Evolutionary conservation across 2,113 vertebrate species (phyloP).

Genomic region (Petrocephalus zakoni): DNA sequence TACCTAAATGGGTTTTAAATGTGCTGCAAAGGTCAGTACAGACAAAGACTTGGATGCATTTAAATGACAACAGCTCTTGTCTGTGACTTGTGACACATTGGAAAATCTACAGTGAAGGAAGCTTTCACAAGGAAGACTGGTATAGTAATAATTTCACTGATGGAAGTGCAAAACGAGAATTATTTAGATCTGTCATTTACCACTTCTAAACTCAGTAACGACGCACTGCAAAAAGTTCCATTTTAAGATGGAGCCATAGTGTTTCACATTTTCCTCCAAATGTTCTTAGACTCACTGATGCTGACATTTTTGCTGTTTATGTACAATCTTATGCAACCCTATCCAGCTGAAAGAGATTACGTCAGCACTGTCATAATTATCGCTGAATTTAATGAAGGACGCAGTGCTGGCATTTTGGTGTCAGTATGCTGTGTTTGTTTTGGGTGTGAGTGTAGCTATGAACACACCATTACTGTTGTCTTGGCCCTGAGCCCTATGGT

Average conservation of each 20-base stretch:
- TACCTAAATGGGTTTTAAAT: background rate
- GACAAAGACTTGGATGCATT: background rate
- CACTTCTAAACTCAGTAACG: background rate
- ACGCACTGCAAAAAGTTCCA: background rate
- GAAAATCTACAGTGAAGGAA: background rate
- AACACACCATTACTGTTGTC: background rate
- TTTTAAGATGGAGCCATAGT: background rate
- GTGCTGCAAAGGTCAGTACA: background rate
- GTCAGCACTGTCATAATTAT: background rate
- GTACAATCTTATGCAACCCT: background rate
- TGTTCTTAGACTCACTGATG: background rate
- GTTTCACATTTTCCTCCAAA: background rate
- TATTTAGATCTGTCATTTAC: background rate
- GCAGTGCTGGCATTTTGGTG: background rate
- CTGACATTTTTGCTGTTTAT: background rate
- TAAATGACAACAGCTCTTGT: background rate
- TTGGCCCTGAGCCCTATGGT: background rate
- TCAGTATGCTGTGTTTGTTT: background rate
- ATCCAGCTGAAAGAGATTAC: background rate
- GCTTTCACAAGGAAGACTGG: background rate
- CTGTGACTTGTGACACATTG: background rate
- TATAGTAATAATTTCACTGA: background rate
- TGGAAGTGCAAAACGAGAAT: background rate
- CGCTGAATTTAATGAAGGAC: background rate
- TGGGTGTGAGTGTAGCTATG: background rate